Evolutionary conservation across 2,888 invertebrate species (phyloP), one percentile per base, ranked within the genome.

Genomic region (Mythimna impura): DNA sequence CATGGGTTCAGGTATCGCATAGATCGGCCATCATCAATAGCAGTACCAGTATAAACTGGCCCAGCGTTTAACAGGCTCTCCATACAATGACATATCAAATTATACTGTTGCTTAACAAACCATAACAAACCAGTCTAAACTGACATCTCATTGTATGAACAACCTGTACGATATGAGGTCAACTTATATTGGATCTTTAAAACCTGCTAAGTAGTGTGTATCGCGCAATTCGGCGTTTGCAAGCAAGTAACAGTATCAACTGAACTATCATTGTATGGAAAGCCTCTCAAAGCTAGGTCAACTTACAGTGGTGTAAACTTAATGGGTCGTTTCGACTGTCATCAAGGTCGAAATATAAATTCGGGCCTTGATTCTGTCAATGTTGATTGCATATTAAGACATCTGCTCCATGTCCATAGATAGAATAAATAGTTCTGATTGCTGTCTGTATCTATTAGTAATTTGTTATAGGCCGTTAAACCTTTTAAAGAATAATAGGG

Each of bases 351-450:
- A 55, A 7, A 17, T 63, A 34, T 12, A 60, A 57, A 30, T 60
- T 61, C 4, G 8, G 54, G 14, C 52, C 64, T 65, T 73, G 47
- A 12, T 52, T 61, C 43, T 7, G 74, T 74, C 65, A 66, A 12
- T 12, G 52, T n/a, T 66, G 61, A 80, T 80, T 77, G 34, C 76
- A 65, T 10, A 58, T 61, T 64, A 10, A 47, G 20, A 63, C 61
- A 30, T 58, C 30, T 30, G 30, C 30, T 30, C 30, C 3, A 30
- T 30, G 30, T 30, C 36, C 55, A 52, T 63, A 43, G 5, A 36
- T 34, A n/a, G 43, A 54, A 52, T 34, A 54, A 60, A 70, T 60
- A 25, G 34, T 60, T 12, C 0, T 5, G 30, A 47, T 65, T n/a
- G n/a, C 20, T 9, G 6, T 20, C 10, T 12, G 6, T 58, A 47